phyloP scores from a whole-genome alignment of 2,888 invertebrate genomes.

The Drosophila anomalata region DNA sequence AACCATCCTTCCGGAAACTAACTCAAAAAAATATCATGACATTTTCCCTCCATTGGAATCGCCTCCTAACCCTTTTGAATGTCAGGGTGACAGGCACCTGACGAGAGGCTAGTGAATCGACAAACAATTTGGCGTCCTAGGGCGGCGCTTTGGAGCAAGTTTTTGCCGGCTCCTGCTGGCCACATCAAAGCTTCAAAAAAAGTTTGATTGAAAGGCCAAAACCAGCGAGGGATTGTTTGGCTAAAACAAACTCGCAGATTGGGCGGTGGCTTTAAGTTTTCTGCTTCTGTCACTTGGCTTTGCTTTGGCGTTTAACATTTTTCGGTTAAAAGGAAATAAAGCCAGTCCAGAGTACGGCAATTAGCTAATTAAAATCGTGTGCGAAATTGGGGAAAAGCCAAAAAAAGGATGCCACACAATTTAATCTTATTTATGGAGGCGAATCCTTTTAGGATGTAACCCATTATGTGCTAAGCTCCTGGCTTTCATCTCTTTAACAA shows the following conservation, averaged over 20 bases:
- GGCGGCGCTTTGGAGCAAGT: constrained; percentile 11
- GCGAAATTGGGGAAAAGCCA: background rate
- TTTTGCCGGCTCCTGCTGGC: constrained; percentile 13
- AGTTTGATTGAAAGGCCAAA: constrained; percentile 28
- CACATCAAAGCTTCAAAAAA: constrained; percentile 32
- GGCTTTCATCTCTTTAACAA: constrained; percentile 11
- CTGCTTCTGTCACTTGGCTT: constrained; percentile 2
- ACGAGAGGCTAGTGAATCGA: constrained; percentile 22
- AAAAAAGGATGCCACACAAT: constrained; percentile 1
- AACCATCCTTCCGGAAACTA: background rate
- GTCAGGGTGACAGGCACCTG: constrained; percentile 23
- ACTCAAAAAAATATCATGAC: background rate
- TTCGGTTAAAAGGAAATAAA: background rate
- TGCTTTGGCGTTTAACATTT: background rate
- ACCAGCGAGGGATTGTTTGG: constrained; percentile 12
- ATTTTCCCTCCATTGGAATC: constrained; percentile 2
- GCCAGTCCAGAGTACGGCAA: background rate
- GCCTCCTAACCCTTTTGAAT: constrained; percentile 10
- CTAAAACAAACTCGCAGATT: constrained; percentile 28
- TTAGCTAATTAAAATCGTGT: constrained; percentile 30
- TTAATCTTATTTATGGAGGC: constrained; percentile 27
- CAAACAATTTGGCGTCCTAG: constrained; percentile 24
- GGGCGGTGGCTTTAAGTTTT: constrained; percentile 22
- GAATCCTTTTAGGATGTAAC: constrained; percentile 19
- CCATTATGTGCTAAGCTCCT: constrained; percentile 2